Evolutionary conservation across 1,140 invertebrate species (phyloP).

Genomic region (Sinonovacula constricta): DNA sequence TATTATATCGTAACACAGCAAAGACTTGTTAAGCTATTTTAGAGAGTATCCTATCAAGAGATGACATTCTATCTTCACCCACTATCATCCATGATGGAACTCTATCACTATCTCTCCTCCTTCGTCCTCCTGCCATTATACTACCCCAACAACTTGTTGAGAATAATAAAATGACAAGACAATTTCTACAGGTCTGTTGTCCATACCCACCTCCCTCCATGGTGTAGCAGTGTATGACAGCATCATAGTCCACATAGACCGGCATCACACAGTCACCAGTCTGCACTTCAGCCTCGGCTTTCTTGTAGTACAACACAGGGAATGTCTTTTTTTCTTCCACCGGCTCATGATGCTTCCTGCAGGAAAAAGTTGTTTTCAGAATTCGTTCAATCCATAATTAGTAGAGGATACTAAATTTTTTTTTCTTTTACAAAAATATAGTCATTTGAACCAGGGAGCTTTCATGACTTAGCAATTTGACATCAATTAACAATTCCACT

Average conservation of each 20-base stretch:
- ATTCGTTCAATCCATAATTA: no score
- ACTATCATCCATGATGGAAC: no score
- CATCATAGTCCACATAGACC: conserved; percentile 56
- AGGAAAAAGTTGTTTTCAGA: no score
- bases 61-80: no score
- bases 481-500: not conserved
- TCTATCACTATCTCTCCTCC: no score
- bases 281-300: conserved; percentile 38
- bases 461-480: not conserved
- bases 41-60: no score
- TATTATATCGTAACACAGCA: no score
- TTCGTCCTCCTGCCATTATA: no score
- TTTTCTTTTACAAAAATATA: not conserved
- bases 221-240: conserved; percentile 55
- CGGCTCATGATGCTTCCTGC: conserved; percentile 20
- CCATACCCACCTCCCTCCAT: conserved; percentile 59
- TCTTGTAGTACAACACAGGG: conserved; percentile 44
- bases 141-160: no score
- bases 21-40: no score
- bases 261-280: conserved; percentile 52
- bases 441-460: not conserved
- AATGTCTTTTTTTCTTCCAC: conserved; percentile 26
- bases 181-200: no score
- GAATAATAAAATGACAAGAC: no score
- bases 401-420: conserved; percentile 8